Percentiles rank a stretch among this genome's conserved stretches.
Evolutionary conservation across 2,888 invertebrate genomes (phyloP).

Genomic region (Tachina lurida): DNA sequence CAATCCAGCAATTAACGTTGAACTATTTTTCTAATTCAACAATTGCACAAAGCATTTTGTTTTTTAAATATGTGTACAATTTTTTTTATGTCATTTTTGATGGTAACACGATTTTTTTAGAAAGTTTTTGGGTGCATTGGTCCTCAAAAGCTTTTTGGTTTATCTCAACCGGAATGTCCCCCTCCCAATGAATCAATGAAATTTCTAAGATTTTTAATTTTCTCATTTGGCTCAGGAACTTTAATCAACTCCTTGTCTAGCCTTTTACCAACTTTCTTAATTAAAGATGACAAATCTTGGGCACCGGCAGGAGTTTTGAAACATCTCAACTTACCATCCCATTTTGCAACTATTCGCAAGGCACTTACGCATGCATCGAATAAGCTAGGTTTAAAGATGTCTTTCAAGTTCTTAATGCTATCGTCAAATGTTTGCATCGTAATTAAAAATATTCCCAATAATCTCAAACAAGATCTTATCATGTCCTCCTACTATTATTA

Average conservation of each 20-base stretch:
- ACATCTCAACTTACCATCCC: constrained; percentile 4
- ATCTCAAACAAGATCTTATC: not conserved
- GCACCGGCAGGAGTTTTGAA: constrained; percentile 43
- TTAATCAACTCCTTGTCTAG: not conserved
- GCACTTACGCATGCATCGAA: not conserved
- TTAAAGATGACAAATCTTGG: constrained; percentile 3
- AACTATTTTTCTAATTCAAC: not conserved
- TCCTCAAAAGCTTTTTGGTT: constrained; percentile 43
- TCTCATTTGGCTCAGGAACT: not conserved
- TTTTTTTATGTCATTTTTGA: not conserved
- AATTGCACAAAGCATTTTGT: not conserved
- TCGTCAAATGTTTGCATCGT: not conserved
- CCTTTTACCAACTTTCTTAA: not conserved
- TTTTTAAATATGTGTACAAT: not conserved
- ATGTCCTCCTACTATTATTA: constrained; percentile 25
- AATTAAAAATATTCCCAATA: not conserved
- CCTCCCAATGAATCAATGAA: constrained; percentile 20
- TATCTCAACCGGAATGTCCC: not conserved
- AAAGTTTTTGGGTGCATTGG: not conserved
- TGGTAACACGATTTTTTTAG: not conserved
- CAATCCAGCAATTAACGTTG: not conserved
- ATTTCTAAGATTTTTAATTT: not conserved
- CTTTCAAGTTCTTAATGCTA: not conserved
- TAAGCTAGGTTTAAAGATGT: not conserved
- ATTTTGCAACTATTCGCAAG: constrained; percentile 11